Base-by-base conservation (phyloP, 2,888 invertebrate genomes). In the Venusia cambrica region DNA sequence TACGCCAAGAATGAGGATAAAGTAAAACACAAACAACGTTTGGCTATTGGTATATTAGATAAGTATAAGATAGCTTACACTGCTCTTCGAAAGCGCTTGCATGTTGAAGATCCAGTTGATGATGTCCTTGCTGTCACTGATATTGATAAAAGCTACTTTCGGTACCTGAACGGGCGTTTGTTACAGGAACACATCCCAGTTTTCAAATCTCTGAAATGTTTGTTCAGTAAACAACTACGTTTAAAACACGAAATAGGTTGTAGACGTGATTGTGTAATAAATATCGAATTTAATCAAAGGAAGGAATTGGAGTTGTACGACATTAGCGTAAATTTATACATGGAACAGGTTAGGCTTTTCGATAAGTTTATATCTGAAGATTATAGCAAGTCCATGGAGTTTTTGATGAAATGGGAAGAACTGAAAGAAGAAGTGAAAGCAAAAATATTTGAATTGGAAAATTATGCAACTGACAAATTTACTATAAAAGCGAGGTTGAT, bases 281-380 rank as follows among this genome's bases (percentile, higher is more conserved):
- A 89, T 25, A 89, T 91, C 12, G 88, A 91, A 33, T 78, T 78
- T 32, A 89, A 89, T 48, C 66, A 88, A 24, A 73, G 73, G 34
- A 73, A 88, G 41, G 92, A 92, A 68, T 71, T 85, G 24, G 61
- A 76, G 44, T 66, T 73, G 21, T 89, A 90, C 32, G 70, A 89
- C 4, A 51, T 64, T 24, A 83, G 88, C 26, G 70, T 80, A 46
- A 73, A 76, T 42, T 73, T 74, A 47, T 88, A 88, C 54, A 74
- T 73, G 32, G 62, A 70, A 7, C 91, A 91, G 65, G 84, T 88
- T 0, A 85, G 87, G 42, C 73, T 76, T 31, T 91, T 92, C 46
- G 91, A 92, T 48, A 73, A 73, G 16, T 92, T 91, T 57, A 76
- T 93, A 32, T 88, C 88, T 1, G 76, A 85, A 45, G 91, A 92